These are phyloP conservation scores for Cryptosula pallasiana DNA, from an alignment of 2,888 invertebrate species.

Conservation along the genomic window DNA sequence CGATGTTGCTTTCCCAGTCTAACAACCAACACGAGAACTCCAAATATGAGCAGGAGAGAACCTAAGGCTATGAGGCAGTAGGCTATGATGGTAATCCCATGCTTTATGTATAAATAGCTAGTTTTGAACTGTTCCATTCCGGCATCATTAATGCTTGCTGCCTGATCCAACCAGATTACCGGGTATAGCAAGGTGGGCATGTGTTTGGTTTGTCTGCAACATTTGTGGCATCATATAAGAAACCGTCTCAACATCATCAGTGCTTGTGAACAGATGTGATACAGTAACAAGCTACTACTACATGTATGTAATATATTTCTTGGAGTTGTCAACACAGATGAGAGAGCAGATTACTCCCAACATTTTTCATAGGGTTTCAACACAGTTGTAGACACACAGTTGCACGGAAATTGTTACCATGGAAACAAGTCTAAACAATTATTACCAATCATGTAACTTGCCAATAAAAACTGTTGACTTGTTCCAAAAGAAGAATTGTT, in stretches of 20 bases:
- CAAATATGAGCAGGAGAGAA: neutral
- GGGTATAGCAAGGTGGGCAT: neutral
- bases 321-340: neutral
- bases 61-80: slow-evolving; percentile 8
- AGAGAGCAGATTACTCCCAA: slow-evolving; percentile 24
- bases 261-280: too few relatives aligned
- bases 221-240: too few relatives aligned
- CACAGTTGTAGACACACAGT: too few relatives aligned
- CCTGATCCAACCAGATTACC: neutral
- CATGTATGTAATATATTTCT: too few relatives aligned
- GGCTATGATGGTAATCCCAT: neutral
- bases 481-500: too few relatives aligned
- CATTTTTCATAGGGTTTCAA: too few relatives aligned
- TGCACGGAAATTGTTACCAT: too few relatives aligned
- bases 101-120: neutral
- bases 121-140: slow-evolving; percentile 4
- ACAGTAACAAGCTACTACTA: too few relatives aligned
- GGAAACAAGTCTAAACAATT: too few relatives aligned
- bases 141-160: neutral
- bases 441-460: too few relatives aligned
- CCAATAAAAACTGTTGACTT: too few relatives aligned
- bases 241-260: too few relatives aligned
- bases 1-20: neutral
- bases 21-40: neutral
- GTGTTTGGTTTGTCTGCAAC: slow-evolving; percentile 13